Conservation (phyloP, 2,797 vertebrate genomes). For the Momotus momota region DNA sequence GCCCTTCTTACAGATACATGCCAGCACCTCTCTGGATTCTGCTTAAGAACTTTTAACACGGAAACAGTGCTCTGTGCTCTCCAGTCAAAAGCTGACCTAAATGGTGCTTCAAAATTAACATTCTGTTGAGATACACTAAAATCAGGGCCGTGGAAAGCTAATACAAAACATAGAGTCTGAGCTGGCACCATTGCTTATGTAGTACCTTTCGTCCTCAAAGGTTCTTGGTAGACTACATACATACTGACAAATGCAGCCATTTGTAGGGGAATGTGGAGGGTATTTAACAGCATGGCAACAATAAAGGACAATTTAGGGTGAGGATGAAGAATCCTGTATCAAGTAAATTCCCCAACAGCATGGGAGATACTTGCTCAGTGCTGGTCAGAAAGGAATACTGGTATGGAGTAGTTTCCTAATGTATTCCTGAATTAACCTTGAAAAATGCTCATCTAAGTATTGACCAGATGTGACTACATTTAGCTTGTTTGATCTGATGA, state of each 20-base stretch:
- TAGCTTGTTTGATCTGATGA: constrained; percentile 29
- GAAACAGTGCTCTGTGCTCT: background rate
- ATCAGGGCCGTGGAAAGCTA: background rate
- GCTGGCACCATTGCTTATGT: background rate
- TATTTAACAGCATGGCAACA: background rate
- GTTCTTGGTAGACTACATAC: background rate
- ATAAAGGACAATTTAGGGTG: background rate
- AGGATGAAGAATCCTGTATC: background rate
- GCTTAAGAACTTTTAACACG: background rate
- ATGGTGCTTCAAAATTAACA: background rate
- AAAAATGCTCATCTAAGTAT: constrained; percentile 17
- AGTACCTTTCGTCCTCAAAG: background rate
- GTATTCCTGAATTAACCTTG: background rate
- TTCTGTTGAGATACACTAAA: background rate
- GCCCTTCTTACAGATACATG: background rate
- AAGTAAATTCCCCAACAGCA: background rate
- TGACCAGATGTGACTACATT: background rate
- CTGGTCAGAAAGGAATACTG: background rate
- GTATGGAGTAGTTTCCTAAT: background rate
- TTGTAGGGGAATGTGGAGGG: background rate
- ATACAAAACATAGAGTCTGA: background rate
- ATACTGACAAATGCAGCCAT: background rate
- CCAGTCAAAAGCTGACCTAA: background rate
- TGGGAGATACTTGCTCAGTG: background rate
- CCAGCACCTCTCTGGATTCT: background rate